Percentiles rank a stretch among this genome's conserved stretches.
Evolutionary conservation across 2,113 vertebrate species (phyloP).

Genomic region (Turnix velox): DNA sequence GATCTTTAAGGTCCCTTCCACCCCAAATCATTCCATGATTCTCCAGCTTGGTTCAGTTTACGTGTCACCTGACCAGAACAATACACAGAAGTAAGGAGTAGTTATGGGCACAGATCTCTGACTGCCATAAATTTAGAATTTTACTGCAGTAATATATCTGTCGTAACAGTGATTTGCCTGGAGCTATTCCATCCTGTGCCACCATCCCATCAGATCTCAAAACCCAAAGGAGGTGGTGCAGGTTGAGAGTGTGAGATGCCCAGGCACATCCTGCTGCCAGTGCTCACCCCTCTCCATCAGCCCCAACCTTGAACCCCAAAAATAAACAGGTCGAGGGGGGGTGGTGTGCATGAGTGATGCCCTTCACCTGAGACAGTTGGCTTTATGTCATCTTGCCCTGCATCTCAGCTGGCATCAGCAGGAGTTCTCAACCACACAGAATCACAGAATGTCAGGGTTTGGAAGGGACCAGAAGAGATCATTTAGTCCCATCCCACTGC

Average conservation of each 20-base stretch:
- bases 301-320: neutral
- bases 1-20: too few relatives aligned
- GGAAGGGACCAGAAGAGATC: too few relatives aligned
- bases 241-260: neutral
- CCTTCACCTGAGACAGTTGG: neutral
- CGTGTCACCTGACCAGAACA: neutral
- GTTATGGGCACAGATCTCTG: neutral
- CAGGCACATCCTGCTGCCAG: accelerated
- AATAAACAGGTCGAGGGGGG: neutral
- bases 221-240: neutral
- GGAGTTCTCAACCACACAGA: too few relatives aligned
- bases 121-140: neutral
- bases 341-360: accelerated
- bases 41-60: accelerated
- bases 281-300: accelerated
- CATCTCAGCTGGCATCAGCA: accelerated
- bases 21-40: too few relatives aligned
- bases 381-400: neutral
- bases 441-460: too few relatives aligned
- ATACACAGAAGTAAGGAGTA: neutral
- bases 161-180: neutral
- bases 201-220: neutral
- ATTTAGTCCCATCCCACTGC: too few relatives aligned
- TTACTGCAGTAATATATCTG: slow-evolving; percentile 6
- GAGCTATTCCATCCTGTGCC: neutral